Conservation (phyloP, 2,113 vertebrate genomes). For the Diadophis punctatus region DNA sequence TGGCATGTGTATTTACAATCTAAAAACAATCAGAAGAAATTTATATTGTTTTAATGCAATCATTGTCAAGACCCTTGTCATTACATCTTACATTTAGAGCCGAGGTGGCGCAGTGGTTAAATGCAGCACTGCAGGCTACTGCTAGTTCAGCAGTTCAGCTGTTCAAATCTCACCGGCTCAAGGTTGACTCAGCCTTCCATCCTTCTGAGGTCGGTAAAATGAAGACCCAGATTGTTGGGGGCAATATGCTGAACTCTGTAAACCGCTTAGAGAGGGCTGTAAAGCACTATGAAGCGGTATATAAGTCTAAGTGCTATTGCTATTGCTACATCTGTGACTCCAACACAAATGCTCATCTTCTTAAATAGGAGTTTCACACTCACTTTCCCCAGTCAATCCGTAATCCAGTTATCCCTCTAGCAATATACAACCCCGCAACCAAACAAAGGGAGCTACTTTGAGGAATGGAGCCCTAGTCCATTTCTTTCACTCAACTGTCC, state of each 20-base stretch:
- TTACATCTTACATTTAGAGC: too few species aligned
- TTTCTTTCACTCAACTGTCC: background rate
- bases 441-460: background rate
- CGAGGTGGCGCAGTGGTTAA: too few species aligned
- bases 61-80: background rate
- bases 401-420: background rate
- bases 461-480: background rate
- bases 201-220: too few species aligned
- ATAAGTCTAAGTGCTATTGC: too few species aligned
- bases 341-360: background rate
- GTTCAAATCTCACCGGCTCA: too few species aligned
- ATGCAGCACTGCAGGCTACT: too few species aligned
- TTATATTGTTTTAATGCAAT: background rate
- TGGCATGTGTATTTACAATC: constrained; percentile 72
- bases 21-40: constrained; percentile 41
- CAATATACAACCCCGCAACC: background rate
- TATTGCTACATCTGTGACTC: background rate
- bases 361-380: background rate
- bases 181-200: too few species aligned
- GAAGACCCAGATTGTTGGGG: too few species aligned
- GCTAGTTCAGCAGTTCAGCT: too few species aligned
- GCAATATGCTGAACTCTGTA: too few species aligned
- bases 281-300: too few species aligned
- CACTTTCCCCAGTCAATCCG: background rate
- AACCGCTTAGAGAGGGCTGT: too few species aligned